phyloP scores from a whole-genome alignment of 2,797 vertebrate species.

The Enteromius trimaculatus region DNA sequence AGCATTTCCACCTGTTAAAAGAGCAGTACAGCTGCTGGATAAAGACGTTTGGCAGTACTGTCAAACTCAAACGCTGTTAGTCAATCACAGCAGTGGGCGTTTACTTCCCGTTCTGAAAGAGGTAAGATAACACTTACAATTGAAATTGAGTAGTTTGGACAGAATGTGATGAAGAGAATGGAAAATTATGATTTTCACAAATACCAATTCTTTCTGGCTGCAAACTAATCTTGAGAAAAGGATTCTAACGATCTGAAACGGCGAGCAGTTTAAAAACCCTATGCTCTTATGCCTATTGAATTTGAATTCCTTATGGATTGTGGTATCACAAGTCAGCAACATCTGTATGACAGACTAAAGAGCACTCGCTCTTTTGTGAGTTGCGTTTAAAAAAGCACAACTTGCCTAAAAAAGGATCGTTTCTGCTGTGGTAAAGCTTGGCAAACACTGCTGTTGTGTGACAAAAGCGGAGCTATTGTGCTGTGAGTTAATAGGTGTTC shows the following conservation, averaged over 20 bases:
- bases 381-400: constrained; percentile 6
- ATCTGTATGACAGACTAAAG: background rate
- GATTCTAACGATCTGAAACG: background rate
- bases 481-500: constrained; percentile 38
- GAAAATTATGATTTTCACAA: background rate
- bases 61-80: background rate
- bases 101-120: background rate
- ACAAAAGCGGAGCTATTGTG: constrained; percentile 53
- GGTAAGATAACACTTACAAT: background rate
- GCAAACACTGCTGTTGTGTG: constrained; percentile 11
- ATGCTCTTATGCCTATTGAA: background rate
- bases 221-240: background rate
- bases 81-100: background rate
- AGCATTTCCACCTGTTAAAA: background rate
- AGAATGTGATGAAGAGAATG: background rate
- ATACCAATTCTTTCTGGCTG: background rate
- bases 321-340: background rate
- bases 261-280: background rate
- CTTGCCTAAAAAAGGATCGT: constrained; percentile 1
- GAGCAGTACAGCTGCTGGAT: background rate
- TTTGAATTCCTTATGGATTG: background rate
- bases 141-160: background rate
- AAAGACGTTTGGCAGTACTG: background rate
- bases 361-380: background rate
- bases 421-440: constrained; percentile 41